Base-by-base conservation (phyloP, 2,113 vertebrate genomes). In the Epinephelus cyanopodus region DNA sequence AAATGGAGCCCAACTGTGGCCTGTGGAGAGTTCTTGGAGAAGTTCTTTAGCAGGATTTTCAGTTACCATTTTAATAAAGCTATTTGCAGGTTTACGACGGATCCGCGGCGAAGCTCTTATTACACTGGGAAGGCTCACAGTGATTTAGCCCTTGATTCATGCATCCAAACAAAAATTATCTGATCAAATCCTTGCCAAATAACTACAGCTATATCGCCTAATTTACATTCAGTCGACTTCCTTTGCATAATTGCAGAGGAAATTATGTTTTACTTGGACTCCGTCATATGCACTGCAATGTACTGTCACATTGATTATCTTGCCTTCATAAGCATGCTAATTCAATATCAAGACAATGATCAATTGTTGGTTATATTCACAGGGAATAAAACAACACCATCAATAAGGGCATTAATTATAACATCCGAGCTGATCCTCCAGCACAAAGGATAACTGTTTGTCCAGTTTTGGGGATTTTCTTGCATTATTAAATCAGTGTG, bases 121-220 rank as follows among this genome's bases (percentile, higher is more conserved):
- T 83, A 79, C 66, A 85, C 74, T 73, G 33, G 27, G 42, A 72
- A 67, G 66, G 73, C 64, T 83, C 64, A 58, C 42, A 72, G 71
- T 68, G n/a, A 78, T 84, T 85, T 71, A 84, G 45, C 48, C 63
- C 68, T 57, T 69, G 65, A 88, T 77, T 90, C 65, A 70, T 65
- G 58, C 76, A 81, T 69, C 74, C 79, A 89, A 92, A 89, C 82
- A 83, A 70, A 70, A 77, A 80, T 81, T 19, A 87, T 90, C 77
- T 77, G 77, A 93, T 87, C 77, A 83, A 81, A 81, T 81, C 79
- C 23, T 68, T 64, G 47, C 74, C 82, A 91, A 85, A 88, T 72
- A 84, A 85, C 65, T 25, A 54, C 47, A 71, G 74, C 86, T 62
- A 78, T 83, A 80, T 66, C 19, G 48, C 70, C 79, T 85, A 62